Percentiles rank a stretch among this genome's conserved stretches.
Evolutionary conservation across 2,888 invertebrate species (phyloP).

Genomic region (Frankliniella fusca): DNA sequence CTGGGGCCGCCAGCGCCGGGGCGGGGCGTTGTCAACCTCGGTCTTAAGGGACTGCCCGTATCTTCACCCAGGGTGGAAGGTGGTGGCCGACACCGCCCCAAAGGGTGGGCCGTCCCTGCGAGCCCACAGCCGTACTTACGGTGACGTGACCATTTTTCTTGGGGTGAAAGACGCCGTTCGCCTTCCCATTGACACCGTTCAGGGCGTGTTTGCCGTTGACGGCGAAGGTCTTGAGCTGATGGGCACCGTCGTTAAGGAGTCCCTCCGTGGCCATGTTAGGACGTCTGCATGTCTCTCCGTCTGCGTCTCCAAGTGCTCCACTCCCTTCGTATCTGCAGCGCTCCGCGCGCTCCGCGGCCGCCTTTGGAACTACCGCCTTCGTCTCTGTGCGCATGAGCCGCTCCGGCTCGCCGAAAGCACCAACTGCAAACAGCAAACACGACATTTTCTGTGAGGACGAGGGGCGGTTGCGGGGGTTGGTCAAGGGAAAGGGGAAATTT

Average conservation of each 20-base stretch:
- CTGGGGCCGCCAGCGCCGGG: not conserved
- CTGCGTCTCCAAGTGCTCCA: not conserved
- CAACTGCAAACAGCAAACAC: conserved; percentile 27
- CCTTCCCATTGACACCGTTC: conserved; percentile 38
- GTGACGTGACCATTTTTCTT: conserved; percentile 41
- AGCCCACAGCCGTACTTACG: conserved; percentile 34
- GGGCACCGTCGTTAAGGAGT: conserved; percentile 28
- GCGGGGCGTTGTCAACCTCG: not conserved
- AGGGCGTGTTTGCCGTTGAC: conserved; percentile 36
- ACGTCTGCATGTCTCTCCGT: conserved; percentile 19
- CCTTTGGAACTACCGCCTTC: conserved; percentile 24
- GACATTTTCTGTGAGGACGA: not conserved
- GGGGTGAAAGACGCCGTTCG: conserved; percentile 41
- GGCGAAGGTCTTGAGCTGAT: conserved; percentile 32
- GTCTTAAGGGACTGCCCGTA: not conserved
- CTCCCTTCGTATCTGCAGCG: not conserved
- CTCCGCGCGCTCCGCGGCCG: not conserved
- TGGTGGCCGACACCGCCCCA: conserved; percentile 5
- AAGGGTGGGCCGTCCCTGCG: not conserved
- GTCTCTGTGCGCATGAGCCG: conserved; percentile 8
- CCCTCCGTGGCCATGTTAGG: conserved; percentile 37
- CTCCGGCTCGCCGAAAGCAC: not conserved
- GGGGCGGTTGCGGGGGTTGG: not conserved
- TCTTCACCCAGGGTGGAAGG: no score
- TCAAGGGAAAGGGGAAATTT: not conserved